A percentile compares a stretch with the other conserved stretches of the same genome.
Conservation (phyloP, 2,888 invertebrate genomes). For the Operophtera brumata region DNA sequence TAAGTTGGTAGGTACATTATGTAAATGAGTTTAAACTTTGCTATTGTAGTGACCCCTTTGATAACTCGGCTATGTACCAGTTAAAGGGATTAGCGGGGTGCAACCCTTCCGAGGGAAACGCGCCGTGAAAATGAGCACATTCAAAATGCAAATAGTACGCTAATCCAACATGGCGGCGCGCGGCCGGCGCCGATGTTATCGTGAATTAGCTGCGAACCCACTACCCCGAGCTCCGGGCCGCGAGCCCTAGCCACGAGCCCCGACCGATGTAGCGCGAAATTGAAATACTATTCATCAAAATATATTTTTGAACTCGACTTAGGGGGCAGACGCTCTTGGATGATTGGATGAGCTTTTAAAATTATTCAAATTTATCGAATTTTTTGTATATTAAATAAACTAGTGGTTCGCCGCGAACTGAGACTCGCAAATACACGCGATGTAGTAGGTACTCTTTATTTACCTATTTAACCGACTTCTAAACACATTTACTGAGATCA, state of each 20-base stretch:
- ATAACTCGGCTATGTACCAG: constrained; percentile 35
- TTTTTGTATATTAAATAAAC: too few species aligned
- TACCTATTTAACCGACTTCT: too few species aligned
- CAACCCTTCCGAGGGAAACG: constrained; percentile 43
- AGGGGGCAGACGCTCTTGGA: too few species aligned
- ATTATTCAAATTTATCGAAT: too few species aligned
- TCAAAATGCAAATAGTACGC: constrained; percentile 63
- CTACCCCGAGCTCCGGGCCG: background rate
- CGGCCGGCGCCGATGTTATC: constrained; percentile 17
- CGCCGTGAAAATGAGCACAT: constrained; percentile 42
- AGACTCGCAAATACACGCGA: too few species aligned
- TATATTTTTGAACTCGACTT: too few species aligned
- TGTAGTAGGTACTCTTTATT: too few species aligned
- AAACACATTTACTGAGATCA: too few species aligned
- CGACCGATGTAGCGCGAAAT: background rate
- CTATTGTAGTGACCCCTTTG: constrained; percentile 26
- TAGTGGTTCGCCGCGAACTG: too few species aligned
- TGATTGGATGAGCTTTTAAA: too few species aligned
- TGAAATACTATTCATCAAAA: constrained; percentile 3
- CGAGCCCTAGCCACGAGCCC: background rate
- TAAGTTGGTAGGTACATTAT: constrained; percentile 14
- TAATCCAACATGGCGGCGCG: constrained; percentile 56
- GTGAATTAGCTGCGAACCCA: too few species aligned
- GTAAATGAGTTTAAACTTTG: constrained; percentile 33
- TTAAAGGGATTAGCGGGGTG: constrained; percentile 46